A percentile compares a stretch with the other conserved stretches of the same genome.
These are phyloP conservation scores for Sciurus vulgaris DNA, from an alignment of 2,797 vertebrate species.

Conservation along the genomic window DNA sequence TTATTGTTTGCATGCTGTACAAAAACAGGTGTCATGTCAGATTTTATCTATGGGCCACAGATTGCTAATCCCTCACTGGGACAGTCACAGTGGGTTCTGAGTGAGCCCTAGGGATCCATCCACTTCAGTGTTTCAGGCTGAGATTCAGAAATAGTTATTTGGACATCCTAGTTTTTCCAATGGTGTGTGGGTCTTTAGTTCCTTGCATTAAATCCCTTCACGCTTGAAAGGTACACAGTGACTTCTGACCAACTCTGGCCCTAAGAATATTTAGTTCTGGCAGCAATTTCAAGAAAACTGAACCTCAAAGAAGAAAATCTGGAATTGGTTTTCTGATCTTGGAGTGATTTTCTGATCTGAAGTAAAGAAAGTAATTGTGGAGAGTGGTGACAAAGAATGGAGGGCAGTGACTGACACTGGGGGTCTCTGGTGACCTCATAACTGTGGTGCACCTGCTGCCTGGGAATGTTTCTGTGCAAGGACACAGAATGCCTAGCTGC, in stretches of 20 bases:
- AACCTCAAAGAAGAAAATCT: constrained; percentile 31
- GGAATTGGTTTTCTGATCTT: neutral
- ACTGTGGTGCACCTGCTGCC: too few species aligned
- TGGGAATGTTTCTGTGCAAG: too few species aligned
- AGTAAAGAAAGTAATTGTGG: neutral
- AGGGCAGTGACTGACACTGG: too few species aligned
- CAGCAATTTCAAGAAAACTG: neutral
- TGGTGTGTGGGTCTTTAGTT: neutral
- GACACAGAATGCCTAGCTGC: too few species aligned
- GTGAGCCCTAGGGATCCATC: neutral
- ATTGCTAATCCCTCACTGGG: neutral
- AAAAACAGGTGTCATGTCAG: neutral
- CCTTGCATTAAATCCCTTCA: neutral
- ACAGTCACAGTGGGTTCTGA: neutral
- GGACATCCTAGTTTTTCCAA: neutral
- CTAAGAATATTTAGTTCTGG: neutral
- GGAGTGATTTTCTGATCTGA: neutral
- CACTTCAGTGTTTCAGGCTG: neutral
- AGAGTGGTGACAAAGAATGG: too few species aligned
- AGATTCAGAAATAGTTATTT: neutral
- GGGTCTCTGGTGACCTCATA: too few species aligned
- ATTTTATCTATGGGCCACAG: neutral
- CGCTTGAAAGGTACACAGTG: neutral
- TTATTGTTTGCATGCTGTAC: neutral
- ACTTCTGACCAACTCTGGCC: neutral